These are phyloP conservation scores for Hydriomena furcata DNA, from an alignment of 2,888 invertebrate genomes.

Conservation along the genomic window DNA sequence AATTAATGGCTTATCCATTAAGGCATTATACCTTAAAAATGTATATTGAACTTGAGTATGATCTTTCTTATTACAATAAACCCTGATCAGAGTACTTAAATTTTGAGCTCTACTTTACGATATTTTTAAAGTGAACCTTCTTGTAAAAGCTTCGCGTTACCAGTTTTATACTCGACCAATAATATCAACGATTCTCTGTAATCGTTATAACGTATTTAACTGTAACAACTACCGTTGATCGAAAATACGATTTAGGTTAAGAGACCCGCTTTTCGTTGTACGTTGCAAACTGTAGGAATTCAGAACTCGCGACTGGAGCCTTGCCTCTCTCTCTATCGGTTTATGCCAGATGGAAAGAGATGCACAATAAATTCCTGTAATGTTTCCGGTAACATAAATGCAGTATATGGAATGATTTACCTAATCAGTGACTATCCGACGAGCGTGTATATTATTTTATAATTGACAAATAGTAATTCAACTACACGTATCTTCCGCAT, in stretches of 20 bases:
- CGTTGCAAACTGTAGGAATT: constrained; percentile 6
- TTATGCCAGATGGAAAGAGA: not conserved
- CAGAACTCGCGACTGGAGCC: not conserved
- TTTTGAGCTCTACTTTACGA: too few relatives aligned
- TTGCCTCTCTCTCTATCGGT: not conserved
- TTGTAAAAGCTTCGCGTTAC: constrained; percentile 3
- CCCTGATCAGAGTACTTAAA: too few relatives aligned
- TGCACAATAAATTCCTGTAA: not conserved
- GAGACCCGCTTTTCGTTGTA: constrained; percentile 26
- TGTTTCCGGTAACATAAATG: not conserved
- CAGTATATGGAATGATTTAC: not conserved
- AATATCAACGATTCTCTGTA: constrained; percentile 17
- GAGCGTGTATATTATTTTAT: not conserved
- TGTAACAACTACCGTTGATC: constrained; percentile 32
- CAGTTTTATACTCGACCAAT: constrained; percentile 14
- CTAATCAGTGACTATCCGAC: constrained; percentile 32
- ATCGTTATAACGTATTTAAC: constrained; percentile 23
- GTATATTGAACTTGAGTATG: too few relatives aligned
- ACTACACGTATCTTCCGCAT: constrained; percentile 19
- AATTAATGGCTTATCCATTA: too few relatives aligned
- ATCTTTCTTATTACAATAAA: too few relatives aligned
- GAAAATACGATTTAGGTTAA: constrained; percentile 38
- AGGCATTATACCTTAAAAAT: too few relatives aligned
- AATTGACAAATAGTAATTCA: constrained; percentile 4
- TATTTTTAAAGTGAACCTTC: constrained; percentile 3